Evolutionary conservation across 2,888 invertebrate genomes (phyloP).

Genomic region (Papilio elwesi): DNA sequence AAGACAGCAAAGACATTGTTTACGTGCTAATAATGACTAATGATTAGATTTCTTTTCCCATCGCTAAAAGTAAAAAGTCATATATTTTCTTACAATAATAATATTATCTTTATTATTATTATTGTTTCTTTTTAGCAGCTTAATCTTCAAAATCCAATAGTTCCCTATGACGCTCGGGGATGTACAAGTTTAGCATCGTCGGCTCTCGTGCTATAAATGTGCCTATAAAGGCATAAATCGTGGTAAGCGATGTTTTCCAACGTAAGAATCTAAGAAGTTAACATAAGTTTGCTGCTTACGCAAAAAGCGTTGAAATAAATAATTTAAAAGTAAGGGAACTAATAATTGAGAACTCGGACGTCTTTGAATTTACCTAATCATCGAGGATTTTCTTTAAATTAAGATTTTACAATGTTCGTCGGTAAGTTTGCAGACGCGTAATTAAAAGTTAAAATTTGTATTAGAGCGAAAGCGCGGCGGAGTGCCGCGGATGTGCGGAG

Average conservation of each 20-base stretch:
- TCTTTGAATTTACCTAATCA: constrained; percentile 28
- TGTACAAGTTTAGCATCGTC: no score
- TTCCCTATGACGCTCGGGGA: no score
- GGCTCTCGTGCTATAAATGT: no score
- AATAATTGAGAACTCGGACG: constrained; percentile 8
- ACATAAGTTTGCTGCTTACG: not conserved
- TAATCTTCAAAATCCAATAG: no score
- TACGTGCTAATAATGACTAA: no score
- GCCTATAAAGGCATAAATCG: not conserved
- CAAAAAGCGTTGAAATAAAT: not conserved
- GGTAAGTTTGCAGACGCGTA: constrained; percentile 67
- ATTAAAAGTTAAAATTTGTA: constrained; percentile 81
- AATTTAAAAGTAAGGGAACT: not conserved
- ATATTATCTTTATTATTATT: no score
- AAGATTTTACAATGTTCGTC: constrained; percentile 43
- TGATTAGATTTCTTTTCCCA: no score
- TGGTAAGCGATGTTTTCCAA: not conserved
- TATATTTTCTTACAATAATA: no score
- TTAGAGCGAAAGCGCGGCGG: constrained; percentile 62
- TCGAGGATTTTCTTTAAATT: constrained; percentile 36
- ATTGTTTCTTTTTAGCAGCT: no score
- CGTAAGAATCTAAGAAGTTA: not conserved
- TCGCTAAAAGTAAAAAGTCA: no score
- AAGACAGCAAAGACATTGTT: no score
- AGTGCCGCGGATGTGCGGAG: constrained; percentile 61